These are phyloP conservation scores for Melanerpes aurifrons DNA, from an alignment of 2,113 vertebrate genomes.

Conservation along the genomic window DNA sequence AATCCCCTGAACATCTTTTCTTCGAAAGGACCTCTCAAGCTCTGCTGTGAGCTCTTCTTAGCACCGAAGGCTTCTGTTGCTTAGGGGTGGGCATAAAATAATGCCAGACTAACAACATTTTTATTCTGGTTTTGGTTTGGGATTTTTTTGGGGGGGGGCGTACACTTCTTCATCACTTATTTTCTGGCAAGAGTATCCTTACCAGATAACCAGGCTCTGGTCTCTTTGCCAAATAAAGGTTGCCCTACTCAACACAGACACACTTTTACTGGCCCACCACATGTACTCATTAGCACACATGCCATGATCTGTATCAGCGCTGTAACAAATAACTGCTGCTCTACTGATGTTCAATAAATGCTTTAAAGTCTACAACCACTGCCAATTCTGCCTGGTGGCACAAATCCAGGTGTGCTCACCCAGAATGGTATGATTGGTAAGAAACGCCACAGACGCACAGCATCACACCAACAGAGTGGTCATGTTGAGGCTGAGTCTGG, in stretches of 20 bases:
- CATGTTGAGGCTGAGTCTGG: background rate
- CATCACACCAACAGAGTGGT: background rate
- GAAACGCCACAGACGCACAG: background rate
- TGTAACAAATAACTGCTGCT: background rate
- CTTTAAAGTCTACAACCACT: background rate
- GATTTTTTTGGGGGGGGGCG: too few relatives aligned
- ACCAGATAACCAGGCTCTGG: background rate
- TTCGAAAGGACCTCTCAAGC: conserved; percentile 22
- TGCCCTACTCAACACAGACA: background rate
- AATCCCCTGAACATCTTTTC: background rate
- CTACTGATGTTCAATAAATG: background rate
- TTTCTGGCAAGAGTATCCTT: background rate
- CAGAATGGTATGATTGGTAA: background rate
- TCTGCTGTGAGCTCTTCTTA: background rate
- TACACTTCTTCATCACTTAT: background rate
- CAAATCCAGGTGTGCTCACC: background rate
- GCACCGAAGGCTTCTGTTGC: background rate
- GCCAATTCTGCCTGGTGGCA: background rate
- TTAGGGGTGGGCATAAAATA: background rate
- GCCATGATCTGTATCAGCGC: background rate
- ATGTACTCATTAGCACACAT: background rate
- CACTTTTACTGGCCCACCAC: background rate
- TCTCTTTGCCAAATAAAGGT: background rate
- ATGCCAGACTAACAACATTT: conserved; percentile 16
- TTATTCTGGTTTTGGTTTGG: background rate